Evolutionary conservation across 2,888 invertebrate genomes (phyloP), one percentile per base, ranked within the genome.

Genomic region (Peribatodes rhomboidaria): DNA sequence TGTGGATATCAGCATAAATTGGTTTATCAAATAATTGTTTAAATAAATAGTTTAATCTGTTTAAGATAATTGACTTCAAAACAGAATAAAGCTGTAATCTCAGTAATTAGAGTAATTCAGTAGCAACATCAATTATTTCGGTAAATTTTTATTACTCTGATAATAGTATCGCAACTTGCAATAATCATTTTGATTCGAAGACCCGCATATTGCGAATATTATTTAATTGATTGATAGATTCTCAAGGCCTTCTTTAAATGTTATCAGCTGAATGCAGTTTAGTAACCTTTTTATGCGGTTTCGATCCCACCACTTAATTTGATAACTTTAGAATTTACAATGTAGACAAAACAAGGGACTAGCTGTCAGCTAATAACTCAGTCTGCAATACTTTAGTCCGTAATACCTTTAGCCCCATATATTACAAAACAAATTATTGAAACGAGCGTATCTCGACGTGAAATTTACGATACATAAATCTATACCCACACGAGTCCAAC

Each of bases 381-480:
- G 41, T 46, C 20, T 11, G 46, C 39, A 61, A 20, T 52, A n/a
- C n/a, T n/a, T n/a, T n/a, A n/a, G n/a, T n/a, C n/a, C n/a, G n/a
- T n/a, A n/a, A n/a, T n/a, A 56, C 56, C 57, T 46, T 66, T 54
- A 65, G 64, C 53, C 61, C 44, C 68, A 59, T 70, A 72, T 67
- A 68, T 72, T 63, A 69, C 59, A 61, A 62, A 62, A 55, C 61
- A 69, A 65, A 70, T 70, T 65, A 70, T 67, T 60, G 16, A 47
- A 70, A 59, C 56, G 55, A 56, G 46, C 60, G 37, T 54, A 42
- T 54, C 52, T 66, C 53, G 61, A 57, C 61, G 55, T 64, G 42
- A 71, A 69, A 77, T 82, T 81, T 79, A 83, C 77, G 75, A 76
- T 67, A 49, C 68, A 77, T 80, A 82, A 82, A 82, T 78, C 74